Evolutionary conservation across 2,797 vertebrate genomes (phyloP).

Genomic region (Schizopygopsis pylzovi): DNA sequence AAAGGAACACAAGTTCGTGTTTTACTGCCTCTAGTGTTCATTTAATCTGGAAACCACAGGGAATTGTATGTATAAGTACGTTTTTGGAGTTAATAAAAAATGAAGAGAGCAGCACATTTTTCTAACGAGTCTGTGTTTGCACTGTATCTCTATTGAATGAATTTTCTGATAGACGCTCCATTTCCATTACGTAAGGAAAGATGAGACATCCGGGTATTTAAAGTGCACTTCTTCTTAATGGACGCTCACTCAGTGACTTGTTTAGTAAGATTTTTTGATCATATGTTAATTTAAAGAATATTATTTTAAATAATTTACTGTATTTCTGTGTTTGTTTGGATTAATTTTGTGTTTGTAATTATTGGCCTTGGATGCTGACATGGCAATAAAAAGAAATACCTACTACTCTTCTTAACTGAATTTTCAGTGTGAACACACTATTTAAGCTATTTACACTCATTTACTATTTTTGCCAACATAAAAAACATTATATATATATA

Average conservation of each 20-base stretch:
- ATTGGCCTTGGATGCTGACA: no score
- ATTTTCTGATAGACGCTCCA: neutral
- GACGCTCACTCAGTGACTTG: neutral
- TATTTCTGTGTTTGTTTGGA: neutral
- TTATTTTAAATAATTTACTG: neutral
- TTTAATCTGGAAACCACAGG: no score
- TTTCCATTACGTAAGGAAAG: neutral
- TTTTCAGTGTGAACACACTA: no score
- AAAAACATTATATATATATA: no score
- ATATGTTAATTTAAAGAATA: no score
- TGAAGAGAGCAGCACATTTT: neutral
- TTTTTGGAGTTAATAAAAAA: neutral
- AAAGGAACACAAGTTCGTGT: neutral
- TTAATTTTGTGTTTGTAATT: no score
- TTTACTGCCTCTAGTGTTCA: no score
- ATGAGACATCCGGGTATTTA: no score
- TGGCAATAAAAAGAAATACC: no score
- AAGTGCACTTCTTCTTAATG: neutral
- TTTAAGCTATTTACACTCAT: no score
- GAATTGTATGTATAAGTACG: neutral
- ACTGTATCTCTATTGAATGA: neutral
- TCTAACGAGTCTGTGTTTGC: neutral
- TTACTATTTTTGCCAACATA: no score
- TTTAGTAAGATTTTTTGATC: neutral
- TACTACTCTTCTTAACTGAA: no score